phyloP scores from a whole-genome alignment of 2,113 vertebrate species.

The Phaethon lepturus region DNA sequence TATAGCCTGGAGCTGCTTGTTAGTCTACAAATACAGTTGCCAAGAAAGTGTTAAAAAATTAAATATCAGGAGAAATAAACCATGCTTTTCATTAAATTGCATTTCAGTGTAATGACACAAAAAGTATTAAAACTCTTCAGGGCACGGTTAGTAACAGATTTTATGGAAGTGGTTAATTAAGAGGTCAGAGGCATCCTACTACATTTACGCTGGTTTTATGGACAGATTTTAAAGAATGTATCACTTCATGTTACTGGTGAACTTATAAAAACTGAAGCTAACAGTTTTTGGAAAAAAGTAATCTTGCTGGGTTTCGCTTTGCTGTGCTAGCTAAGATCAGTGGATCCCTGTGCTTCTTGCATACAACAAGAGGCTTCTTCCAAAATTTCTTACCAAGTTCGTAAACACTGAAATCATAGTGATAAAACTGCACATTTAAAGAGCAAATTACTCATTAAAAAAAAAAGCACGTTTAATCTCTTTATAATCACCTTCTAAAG shows the following conservation, averaged over 20 bases:
- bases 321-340: neutral
- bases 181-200: neutral
- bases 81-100: neutral
- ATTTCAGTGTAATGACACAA: neutral
- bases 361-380: neutral
- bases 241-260: neutral
- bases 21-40: neutral
- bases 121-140: conserved; percentile 24
- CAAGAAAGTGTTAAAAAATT: neutral
- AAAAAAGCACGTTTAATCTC: neutral
- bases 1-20: neutral
- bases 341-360: neutral
- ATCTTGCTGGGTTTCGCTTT: neutral
- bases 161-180: conserved; percentile 28
- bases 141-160: conserved; percentile 4
- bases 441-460: neutral
- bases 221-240: neutral
- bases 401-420: neutral
- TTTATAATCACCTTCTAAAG: neutral
- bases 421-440: neutral
- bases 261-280: neutral
- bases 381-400: neutral
- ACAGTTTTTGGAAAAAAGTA: neutral
- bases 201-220: neutral
- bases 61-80: conserved; percentile 3